A percentile compares a stretch with the other conserved stretches of the same genome.
These are phyloP conservation scores for Oceanodroma leucorhoa DNA, from an alignment of 2,797 vertebrate species.

Conservation along the genomic window DNA sequence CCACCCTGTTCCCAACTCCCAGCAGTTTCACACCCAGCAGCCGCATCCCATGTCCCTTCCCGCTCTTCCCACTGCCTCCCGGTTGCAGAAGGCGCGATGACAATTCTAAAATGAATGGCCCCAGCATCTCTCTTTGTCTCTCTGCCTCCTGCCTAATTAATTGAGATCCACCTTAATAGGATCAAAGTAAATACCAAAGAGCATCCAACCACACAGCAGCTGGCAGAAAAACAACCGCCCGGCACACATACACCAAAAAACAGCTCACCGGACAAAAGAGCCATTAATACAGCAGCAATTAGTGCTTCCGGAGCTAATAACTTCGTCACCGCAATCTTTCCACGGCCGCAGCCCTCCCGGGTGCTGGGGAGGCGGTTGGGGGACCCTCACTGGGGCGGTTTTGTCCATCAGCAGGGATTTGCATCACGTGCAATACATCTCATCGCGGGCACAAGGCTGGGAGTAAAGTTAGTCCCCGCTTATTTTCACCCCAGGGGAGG, in stretches of 20 bases:
- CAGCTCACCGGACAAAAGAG: not conserved
- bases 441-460: accelerated
- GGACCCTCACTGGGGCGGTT: accelerated
- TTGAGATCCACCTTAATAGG: constrained; percentile 64
- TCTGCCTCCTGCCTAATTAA: constrained; percentile 50
- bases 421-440: not conserved
- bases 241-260: not conserved
- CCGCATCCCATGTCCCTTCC: accelerated
- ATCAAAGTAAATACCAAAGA: constrained; percentile 53
- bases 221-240: constrained; percentile 22
- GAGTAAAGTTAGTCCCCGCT: not conserved
- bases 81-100: not conserved
- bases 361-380: accelerated
- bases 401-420: not conserved
- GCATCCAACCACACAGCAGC: constrained; percentile 40
- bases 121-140: not conserved
- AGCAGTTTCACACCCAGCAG: accelerated
- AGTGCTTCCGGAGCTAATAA: not conserved
- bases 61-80: not conserved
- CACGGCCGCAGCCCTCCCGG: accelerated
- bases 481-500: not conserved
- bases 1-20: not conserved
- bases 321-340: not conserved
- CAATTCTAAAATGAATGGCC: constrained; percentile 21
- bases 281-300: not conserved